phyloP scores from a whole-genome alignment of 2,888 invertebrate species.

The Abrostola triplasia region DNA sequence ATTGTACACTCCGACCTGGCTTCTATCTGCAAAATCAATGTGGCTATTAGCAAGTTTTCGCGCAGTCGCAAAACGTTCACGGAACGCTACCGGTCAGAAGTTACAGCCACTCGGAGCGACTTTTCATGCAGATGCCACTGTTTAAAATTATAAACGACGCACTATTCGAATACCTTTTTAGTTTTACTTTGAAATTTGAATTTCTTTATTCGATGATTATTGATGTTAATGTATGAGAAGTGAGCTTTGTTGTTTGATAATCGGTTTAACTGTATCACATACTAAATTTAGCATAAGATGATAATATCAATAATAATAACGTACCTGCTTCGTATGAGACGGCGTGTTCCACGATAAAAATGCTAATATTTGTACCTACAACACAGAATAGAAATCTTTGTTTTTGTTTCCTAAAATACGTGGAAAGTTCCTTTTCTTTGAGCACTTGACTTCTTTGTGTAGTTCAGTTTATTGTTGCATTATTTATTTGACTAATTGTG shows the following conservation, averaged over 20 bases:
- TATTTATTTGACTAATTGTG: slow-evolving; percentile 7
- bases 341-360: slow-evolving; percentile 66
- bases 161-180: slow-evolving; percentile 13
- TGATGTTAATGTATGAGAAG: slow-evolving; percentile 14
- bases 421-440: slow-evolving; percentile 30
- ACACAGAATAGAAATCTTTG: slow-evolving; percentile 48
- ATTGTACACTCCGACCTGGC: slow-evolving; percentile 85
- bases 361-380: slow-evolving; percentile 61
- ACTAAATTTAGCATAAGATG: slow-evolving; percentile 44
- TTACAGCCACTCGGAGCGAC: slow-evolving; percentile 62
- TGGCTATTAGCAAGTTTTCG: slow-evolving; percentile 88
- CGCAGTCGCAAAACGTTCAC: slow-evolving; percentile 85
- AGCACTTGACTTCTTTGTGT: slow-evolving; percentile 13
- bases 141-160: slow-evolving; percentile 41
- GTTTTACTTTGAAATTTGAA: background rate
- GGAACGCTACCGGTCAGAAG: slow-evolving; percentile 80
- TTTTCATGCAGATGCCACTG: slow-evolving; percentile 66
- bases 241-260: slow-evolving; percentile 12
- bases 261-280: slow-evolving; percentile 32
- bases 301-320: slow-evolving; percentile 56
- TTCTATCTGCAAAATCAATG: slow-evolving; percentile 89
- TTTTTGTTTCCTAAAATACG: slow-evolving; percentile 50
- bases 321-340: slow-evolving; percentile 53
- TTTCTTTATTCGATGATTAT: slow-evolving; percentile 10
- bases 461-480: slow-evolving; percentile 13